A percentile compares a stretch with the other conserved stretches of the same genome.
Evolutionary conservation across 2,113 vertebrate genomes (phyloP).

Genomic region (Brachyhypopomus occidentalis): DNA sequence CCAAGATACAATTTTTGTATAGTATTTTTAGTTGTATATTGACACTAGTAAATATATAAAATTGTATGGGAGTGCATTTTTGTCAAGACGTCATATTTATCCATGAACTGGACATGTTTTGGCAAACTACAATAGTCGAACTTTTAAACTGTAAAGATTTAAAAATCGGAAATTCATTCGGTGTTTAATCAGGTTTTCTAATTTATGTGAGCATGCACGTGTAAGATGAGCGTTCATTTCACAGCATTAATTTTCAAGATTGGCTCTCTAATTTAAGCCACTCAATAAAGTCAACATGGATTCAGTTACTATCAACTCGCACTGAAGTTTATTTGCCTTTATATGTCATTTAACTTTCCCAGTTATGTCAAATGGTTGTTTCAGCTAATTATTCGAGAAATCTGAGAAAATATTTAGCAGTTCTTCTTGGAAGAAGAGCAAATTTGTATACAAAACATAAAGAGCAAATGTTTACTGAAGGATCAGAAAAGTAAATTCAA

Average conservation of each 20-base stretch:
- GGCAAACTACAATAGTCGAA: slow-evolving; percentile 82
- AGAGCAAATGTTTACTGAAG: no score
- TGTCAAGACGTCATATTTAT: slow-evolving; percentile 87
- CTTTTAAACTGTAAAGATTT: slow-evolving; percentile 86
- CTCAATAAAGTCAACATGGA: slow-evolving; percentile 79
- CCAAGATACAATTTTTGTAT: slow-evolving; percentile 96
- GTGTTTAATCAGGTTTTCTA: slow-evolving; percentile 90
- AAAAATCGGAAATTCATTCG: slow-evolving; percentile 89
- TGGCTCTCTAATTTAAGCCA: slow-evolving; percentile 81
- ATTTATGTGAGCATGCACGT: slow-evolving; percentile 98
- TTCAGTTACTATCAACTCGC: slow-evolving; percentile 65
- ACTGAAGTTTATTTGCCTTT: slow-evolving; percentile 59
- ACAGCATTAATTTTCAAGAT: slow-evolving; percentile 74
- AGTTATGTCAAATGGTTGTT: neutral
- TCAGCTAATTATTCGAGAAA: no score
- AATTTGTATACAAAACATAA: no score
- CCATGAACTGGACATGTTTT: slow-evolving; percentile 83
- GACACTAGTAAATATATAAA: slow-evolving; percentile 98
- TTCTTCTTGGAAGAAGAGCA: no score
- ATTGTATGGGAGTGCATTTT: slow-evolving; percentile 94
- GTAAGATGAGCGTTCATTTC: slow-evolving; percentile 95
- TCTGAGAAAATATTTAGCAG: no score
- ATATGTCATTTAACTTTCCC: neutral
- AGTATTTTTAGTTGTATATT: slow-evolving; percentile 99
- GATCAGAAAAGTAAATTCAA: no score